Conservation (phyloP, 2,797 vertebrate genomes). For the Echiichthys vipera region DNA sequence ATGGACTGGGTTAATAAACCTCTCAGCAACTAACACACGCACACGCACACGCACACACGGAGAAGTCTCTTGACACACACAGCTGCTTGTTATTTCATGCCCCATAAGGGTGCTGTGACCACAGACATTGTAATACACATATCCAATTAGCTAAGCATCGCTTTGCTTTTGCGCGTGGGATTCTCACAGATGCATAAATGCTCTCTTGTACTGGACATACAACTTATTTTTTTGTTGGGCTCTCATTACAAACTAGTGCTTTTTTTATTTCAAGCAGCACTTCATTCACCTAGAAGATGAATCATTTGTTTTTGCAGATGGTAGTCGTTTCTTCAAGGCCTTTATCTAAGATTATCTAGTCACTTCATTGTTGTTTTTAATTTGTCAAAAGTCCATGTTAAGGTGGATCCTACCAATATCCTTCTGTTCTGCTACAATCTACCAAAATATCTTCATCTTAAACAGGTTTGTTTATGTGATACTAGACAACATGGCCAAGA, state of each 20-base stretch:
- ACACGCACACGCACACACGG: conserved; percentile 57
- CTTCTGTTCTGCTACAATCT: too few relatives aligned
- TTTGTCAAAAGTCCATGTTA: neutral
- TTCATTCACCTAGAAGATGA: neutral
- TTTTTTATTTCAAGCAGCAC: conserved; percentile 12
- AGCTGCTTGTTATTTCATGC: conserved; percentile 88
- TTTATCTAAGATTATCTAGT: neutral
- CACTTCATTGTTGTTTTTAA: neutral
- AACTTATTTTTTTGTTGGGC: conserved; percentile 33
- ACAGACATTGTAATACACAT: conserved; percentile 84
- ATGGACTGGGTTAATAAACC: conserved; percentile 88
- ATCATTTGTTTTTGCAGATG: neutral
- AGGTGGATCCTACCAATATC: neutral
- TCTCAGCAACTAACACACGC: conserved; percentile 65
- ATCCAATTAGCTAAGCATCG: conserved; percentile 85
- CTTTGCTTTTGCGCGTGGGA: conserved; percentile 69
- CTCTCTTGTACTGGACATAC: conserved; percentile 2
- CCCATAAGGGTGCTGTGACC: conserved; percentile 84
- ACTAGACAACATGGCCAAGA: too few relatives aligned
- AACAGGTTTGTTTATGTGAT: too few relatives aligned
- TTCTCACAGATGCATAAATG: conserved; percentile 61
- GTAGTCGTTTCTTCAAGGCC: neutral
- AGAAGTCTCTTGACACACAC: conserved; percentile 70
- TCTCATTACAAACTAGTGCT: neutral
- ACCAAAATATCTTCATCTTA: too few relatives aligned